Base-by-base conservation (phyloP, 2,888 invertebrate genomes). In the Athripsodes cinereus region DNA sequence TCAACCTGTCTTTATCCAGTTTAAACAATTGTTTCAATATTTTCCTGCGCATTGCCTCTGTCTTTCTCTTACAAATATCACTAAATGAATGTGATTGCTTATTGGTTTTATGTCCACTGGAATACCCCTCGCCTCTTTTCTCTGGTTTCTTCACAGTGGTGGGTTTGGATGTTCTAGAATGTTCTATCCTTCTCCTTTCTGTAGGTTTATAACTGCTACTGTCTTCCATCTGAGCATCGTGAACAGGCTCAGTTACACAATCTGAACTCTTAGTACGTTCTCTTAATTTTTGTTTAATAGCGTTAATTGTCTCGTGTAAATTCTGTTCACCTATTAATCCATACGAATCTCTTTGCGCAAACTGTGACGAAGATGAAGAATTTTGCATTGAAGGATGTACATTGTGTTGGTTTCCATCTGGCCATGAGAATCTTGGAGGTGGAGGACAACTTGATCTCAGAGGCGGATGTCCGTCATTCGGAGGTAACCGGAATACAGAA, bases 1-100 rank as follows among this genome's bases (percentile, higher is more conserved):
- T 75, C 57, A 79, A 75, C 67, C 72, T 76, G 57, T 72, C 73
- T 67, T 77, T 79, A 52, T 78, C 78, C 77, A 79, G 76, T 67
- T 76, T 78, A 63, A 79, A 78, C 1, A 79, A 67, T 67, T 79
- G 74, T 62, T 76, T 72, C 22, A 78, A 74, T 68, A 79, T 79
- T 67, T 78, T 78, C 35, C 56, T 55, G 11, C 61, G 59, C 57
- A 61, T 54, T 18, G 56, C 19, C 49, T 63, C 60, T 21, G 60
- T 58, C 48, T 63, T 61, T 1, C 40, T 53, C 46, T 60, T 46
- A 47, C 31, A 58, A 16, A 40, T 26, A 44, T 53, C 51, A 13
- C 49, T 31, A 8, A 47, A 21, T 6, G 53, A 26, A 3, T 55
- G 19, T 6, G n/a, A 18, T n/a, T 47, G 49, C 20, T 22, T 5